A percentile compares a stretch with the other conserved stretches of the same genome.
phyloP scores from a whole-genome alignment of 2,113 vertebrate genomes.

The Amazona guildingii region DNA sequence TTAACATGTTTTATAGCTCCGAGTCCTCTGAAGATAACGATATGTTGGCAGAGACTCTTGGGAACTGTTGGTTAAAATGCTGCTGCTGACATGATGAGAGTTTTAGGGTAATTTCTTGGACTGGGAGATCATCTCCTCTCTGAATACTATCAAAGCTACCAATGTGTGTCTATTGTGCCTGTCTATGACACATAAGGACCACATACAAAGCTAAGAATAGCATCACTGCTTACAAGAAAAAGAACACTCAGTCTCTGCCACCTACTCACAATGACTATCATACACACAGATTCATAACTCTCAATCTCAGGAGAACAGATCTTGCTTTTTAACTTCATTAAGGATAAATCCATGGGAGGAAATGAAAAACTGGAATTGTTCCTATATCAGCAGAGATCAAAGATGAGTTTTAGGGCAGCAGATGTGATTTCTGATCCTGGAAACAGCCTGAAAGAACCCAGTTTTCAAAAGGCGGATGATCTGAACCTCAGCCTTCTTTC shows the following conservation, averaged over 20 bases:
- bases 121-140: neutral
- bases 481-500: neutral
- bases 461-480: neutral
- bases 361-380: neutral
- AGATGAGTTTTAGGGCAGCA: neutral
- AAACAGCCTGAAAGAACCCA: neutral
- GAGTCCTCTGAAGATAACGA: neutral
- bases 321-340: neutral
- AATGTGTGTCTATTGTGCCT: constrained; percentile 20
- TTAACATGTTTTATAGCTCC: neutral
- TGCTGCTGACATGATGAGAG: neutral
- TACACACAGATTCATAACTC: neutral
- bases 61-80: constrained; percentile 16
- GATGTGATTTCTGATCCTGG: neutral
- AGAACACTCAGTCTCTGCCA: neutral
- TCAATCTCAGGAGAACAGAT: neutral
- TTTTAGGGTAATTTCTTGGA: constrained; percentile 28
- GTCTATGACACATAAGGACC: neutral
- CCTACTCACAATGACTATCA: neutral
- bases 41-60: neutral
- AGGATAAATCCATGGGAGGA: neutral
- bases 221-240: neutral
- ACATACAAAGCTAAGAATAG: constrained; percentile 4
- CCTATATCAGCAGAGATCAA: neutral
- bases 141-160: neutral